Evolutionary conservation across 2,888 invertebrate species (phyloP).

Genomic region (Notocelia uddmanniana): DNA sequence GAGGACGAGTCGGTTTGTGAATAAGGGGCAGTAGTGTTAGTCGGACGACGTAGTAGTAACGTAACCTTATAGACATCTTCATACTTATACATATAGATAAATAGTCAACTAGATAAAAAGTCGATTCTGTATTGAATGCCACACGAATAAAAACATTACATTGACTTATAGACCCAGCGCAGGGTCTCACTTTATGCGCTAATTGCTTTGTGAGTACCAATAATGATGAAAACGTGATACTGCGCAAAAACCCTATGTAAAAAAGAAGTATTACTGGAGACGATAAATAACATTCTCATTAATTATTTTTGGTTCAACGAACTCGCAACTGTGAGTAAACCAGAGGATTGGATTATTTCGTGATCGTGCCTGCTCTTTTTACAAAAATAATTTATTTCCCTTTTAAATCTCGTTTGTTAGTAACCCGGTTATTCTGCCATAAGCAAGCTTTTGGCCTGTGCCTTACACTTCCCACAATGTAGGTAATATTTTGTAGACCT

Average conservation of each 20-base stretch:
- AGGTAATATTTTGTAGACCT: neutral
- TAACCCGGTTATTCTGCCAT: neutral
- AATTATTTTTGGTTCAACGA: constrained; percentile 22
- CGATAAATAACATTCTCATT: constrained; percentile 25
- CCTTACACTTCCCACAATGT: neutral
- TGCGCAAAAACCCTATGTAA: constrained; percentile 2
- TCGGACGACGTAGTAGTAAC: too few species aligned
- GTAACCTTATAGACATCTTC: too few species aligned
- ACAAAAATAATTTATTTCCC: constrained; percentile 5
- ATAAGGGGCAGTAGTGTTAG: too few species aligned
- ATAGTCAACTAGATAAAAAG: too few species aligned
- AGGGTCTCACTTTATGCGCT: neutral
- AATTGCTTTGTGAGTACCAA: neutral
- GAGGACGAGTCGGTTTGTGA: too few species aligned
- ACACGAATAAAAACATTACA: neutral
- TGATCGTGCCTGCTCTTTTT: constrained; percentile 31
- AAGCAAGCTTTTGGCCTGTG: neutral
- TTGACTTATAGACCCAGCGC: neutral
- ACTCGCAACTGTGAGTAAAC: constrained; percentile 30
- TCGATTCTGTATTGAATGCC: too few species aligned
- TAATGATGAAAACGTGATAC: constrained; percentile 16
- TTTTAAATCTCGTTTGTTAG: constrained; percentile 8
- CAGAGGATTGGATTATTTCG: constrained; percentile 31
- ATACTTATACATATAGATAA: too few species aligned
- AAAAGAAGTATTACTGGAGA: constrained; percentile 15